Evolutionary conservation across 2,113 vertebrate species (phyloP), one percentile per base, ranked within the genome.

Genomic region (Edolisoma coerulescens): DNA sequence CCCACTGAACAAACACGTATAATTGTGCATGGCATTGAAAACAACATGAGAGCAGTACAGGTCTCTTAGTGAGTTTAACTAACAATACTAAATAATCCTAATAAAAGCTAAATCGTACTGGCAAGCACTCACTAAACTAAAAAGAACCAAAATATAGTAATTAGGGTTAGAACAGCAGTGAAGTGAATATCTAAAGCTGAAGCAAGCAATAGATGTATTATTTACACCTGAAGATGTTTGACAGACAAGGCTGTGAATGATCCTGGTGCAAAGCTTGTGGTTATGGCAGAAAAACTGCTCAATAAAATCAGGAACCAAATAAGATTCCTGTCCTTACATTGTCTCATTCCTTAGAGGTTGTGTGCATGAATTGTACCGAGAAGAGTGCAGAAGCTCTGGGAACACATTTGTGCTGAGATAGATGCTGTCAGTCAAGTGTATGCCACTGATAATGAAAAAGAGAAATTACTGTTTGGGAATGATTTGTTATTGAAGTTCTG

Each of bases 401-500:
- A 94, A 83, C 13, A 42, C 76, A 24, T 57, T 61, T 93, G 20
- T 88, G 39, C 59, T 61, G 52, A 92, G 86, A 94, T 56, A 71
- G 68, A 88, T 93, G 61, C 71, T 95, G 95, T 96, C 97, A 96
- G 63, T 97, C 96, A 97, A 87, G 45, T 67, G 57, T 75, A 85
- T 69, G 44, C 23, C 24, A 71, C 94, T 79, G 95, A 95, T 93
- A 97, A 96, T 89, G 84, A 95, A 95, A 97, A 93, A 93, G 90
- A 95, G 95, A 94, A 96, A 96, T 88, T 86, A 89, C 73, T 96
- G 84, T 92, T 93, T 90, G 85, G 81, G 93, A 96, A 96, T 94
- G 73, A 95, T 97, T 97, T 83, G 35, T 96, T 97, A 97, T 95
- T 97, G 96, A 96, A 97, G 95, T 95, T 96, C 93, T 96, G 95